These are phyloP conservation scores for Molothrus ater DNA, from an alignment of 2,797 vertebrate species.

Conservation along the genomic window DNA sequence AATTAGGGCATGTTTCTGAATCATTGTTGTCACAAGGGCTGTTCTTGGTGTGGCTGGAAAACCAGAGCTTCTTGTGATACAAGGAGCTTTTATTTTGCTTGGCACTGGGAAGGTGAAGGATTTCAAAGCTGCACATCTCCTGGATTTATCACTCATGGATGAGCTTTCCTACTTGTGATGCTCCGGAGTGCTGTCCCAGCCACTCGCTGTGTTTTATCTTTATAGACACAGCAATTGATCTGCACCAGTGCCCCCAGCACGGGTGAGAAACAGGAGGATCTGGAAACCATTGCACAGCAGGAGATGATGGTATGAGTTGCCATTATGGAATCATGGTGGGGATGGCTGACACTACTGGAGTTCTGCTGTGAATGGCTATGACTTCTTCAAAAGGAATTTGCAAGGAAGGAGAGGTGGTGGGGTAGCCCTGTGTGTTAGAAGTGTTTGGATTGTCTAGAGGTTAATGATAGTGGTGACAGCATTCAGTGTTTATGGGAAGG, in stretches of 20 bases:
- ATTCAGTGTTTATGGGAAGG: neutral
- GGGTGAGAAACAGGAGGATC: neutral
- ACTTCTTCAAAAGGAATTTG: neutral
- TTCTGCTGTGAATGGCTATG: neutral
- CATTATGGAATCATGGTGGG: neutral
- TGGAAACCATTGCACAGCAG: neutral
- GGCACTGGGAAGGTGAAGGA: neutral
- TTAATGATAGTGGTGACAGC: neutral
- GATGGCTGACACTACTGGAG: neutral
- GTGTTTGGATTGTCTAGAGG: neutral
- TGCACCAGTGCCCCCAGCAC: neutral
- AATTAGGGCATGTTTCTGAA: slow-evolving; percentile 50
- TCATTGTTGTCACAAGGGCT: slow-evolving; percentile 33
- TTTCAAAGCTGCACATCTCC: neutral
- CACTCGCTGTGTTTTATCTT: fast-evolving
- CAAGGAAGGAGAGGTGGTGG: neutral
- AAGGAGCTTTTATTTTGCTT: neutral
- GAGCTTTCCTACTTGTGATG: neutral
- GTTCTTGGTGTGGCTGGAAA: neutral
- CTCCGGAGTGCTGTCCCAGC: neutral
- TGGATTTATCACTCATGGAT: neutral
- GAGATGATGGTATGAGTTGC: neutral
- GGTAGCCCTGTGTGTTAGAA: neutral
- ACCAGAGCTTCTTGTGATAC: neutral
- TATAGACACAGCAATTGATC: neutral